Evolutionary conservation across 2,888 invertebrate genomes (phyloP), one percentile per base, ranked within the genome.

Genomic region (Limulus polyphemus): DNA sequence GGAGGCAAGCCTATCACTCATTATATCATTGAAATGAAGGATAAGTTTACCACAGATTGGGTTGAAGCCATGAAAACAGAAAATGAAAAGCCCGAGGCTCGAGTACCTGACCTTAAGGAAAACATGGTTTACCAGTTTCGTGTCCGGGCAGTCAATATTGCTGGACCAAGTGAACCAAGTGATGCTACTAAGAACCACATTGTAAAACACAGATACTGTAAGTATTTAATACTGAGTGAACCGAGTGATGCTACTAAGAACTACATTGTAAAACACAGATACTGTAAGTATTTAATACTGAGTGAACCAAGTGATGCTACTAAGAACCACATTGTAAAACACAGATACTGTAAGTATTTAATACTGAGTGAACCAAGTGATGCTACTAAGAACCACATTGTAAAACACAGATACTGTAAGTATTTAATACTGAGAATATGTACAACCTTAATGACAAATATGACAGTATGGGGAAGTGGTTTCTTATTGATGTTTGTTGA

Each of bases 341-440:
- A 95, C 73, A 89, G 82, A 78, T 91, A 92, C 79, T 81, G 93
- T 94, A 81, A 86, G 89, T 83, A 10, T n/a, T n/a, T n/a, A n/a
- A n/a, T n/a, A n/a, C n/a, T n/a, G n/a, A 87, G 90, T 71, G 83
- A 84, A 65, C 88, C 94, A 13, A 90, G 90, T 61, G 88, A 90
- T 75, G 88, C 94, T 10, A 94, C 94, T 0, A 90, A 90, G 71
- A 91, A 89, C 77, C 94, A 94, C 77, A 80, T 92, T 58, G 93
- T 94, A 82, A 94, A 95, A 76, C 91, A 95, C 73, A 89, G 82
- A 78, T 91, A 92, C 79, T 81, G 93, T 94, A 81, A 86, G 89
- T 83, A 7, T 32, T 32, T 32, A 2, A 5, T 32, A 32, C 3
- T 32, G 32, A 32, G 3, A 32, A 32, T 32, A 32, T 32, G 7